phyloP scores from a whole-genome alignment of 2,113 vertebrate genomes.

The Pachycephala philippinensis region DNA sequence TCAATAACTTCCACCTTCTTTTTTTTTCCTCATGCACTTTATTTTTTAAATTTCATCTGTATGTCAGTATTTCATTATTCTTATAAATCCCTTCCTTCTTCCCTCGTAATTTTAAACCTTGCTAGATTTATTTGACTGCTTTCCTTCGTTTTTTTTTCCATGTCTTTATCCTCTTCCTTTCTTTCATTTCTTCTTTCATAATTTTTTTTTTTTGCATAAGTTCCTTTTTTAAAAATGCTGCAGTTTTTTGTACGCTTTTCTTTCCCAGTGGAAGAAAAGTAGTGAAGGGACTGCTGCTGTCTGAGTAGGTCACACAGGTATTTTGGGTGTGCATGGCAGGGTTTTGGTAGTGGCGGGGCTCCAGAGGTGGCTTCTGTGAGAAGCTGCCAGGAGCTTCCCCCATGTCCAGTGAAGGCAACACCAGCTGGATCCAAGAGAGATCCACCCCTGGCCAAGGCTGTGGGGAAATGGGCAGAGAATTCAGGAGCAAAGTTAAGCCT shows the following conservation, averaged over 20 bases:
- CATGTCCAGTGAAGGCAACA: fast-evolving
- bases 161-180: not conserved
- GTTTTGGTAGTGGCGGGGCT: not conserved
- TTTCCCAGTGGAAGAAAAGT: not conserved
- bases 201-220: not conserved
- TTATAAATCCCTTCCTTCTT: not conserved
- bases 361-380: not conserved
- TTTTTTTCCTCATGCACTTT: fast-evolving
- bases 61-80: not conserved
- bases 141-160: not conserved
- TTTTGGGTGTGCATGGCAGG: not conserved
- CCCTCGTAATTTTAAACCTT: not conserved
- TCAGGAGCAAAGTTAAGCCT: not conserved
- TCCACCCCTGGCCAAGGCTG: not conserved
- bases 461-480: not conserved
- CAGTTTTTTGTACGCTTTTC: not conserved
- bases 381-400: not conserved
- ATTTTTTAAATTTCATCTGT: not conserved
- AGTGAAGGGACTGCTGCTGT: not conserved
- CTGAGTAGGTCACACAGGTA: not conserved
- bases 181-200: not conserved
- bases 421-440: not conserved
- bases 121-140: not conserved
- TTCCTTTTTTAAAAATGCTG: not conserved
- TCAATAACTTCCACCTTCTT: not conserved